A percentile compares a stretch with the other conserved stretches of the same genome.
These are phyloP conservation scores for Lepisosteus osseus DNA, from an alignment of 2,113 vertebrate species.

Conservation along the genomic window DNA sequence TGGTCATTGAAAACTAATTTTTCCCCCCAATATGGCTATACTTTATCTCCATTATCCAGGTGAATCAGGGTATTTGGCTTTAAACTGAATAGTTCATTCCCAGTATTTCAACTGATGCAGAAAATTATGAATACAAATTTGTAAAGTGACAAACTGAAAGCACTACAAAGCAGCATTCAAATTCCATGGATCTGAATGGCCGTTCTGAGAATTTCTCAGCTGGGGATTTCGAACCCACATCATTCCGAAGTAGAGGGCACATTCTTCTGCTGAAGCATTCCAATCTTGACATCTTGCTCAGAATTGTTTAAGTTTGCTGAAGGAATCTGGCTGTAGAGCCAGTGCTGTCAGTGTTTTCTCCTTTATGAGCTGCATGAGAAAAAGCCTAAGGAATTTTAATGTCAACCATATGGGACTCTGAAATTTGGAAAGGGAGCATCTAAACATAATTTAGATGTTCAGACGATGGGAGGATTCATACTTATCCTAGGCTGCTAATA, in stretches of 20 bases:
- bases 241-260: not conserved
- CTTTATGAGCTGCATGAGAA: slow-evolving; percentile 36
- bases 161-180: too few species aligned
- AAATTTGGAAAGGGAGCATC: slow-evolving; percentile 25
- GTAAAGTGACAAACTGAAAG: too few species aligned
- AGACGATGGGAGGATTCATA: slow-evolving; percentile 10
- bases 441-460: slow-evolving; percentile 19
- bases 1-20: too few species aligned
- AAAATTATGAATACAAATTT: too few species aligned
- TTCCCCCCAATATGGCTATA: too few species aligned
- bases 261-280: not conserved
- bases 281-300: slow-evolving; percentile 25
- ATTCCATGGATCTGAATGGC: too few species aligned
- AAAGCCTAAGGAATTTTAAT: slow-evolving; percentile 63
- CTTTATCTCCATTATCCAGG: too few species aligned
- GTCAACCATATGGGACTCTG: slow-evolving; percentile 59
- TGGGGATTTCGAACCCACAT: not conserved
- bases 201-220: too few species aligned
- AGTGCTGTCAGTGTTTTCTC: slow-evolving; percentile 40
- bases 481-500: slow-evolving; percentile 38
- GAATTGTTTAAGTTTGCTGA: slow-evolving; percentile 26
- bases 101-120: too few species aligned
- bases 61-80: too few species aligned
- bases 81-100: too few species aligned
- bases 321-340: slow-evolving; percentile 53